Evolutionary conservation across 2,797 vertebrate species (phyloP), one percentile per base, ranked within the genome.

Genomic region (Cirrhinus molitorella): DNA sequence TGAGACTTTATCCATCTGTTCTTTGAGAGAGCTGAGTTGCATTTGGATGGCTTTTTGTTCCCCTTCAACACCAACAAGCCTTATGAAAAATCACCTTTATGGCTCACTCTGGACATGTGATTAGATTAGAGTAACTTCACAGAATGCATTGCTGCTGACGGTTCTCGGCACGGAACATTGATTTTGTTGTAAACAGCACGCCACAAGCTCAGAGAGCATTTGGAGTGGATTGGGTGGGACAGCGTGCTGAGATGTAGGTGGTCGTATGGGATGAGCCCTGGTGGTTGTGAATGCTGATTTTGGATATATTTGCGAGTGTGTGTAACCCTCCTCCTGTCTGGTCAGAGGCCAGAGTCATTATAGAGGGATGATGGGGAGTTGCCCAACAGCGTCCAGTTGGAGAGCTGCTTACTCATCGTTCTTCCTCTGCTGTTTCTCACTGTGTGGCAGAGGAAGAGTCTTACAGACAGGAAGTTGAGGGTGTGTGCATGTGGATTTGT

Each of bases 351-450:
- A 73, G 59, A 70, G 68, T 55, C 68, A 73, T 75, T 85, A 74
- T 73, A 66, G 47, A 68, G 28, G 25, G 40, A 74, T 73, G 75
- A 83, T 79, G 80, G 19, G 72, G 63, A 73, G 83, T 66, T 65
- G 25, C 47, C 67, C 68, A 53, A 4, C 75, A 84, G 83, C 21
- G 11, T 59, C 71, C 79, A 57, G 66, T 43, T 45, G 31, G 78
- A 72, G 79, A 85, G 81, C 28, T 37, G 66, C 72, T 71, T 83
- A 85, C 70, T 86, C 76, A 73, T 74, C 83, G 4, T 59, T 72
- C 71, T 59, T 72, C 2, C 16, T 72, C 37, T 83, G 72, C 53
- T 25, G 4, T 47, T 57, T 61, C 76, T 68, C 17, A 4, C 71
- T 43, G 65, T 55, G 75, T 23, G 40, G 47, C 31, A 73, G 47